Conservation (phyloP, 2,797 vertebrate genomes). For the Tinamus major region DNA sequence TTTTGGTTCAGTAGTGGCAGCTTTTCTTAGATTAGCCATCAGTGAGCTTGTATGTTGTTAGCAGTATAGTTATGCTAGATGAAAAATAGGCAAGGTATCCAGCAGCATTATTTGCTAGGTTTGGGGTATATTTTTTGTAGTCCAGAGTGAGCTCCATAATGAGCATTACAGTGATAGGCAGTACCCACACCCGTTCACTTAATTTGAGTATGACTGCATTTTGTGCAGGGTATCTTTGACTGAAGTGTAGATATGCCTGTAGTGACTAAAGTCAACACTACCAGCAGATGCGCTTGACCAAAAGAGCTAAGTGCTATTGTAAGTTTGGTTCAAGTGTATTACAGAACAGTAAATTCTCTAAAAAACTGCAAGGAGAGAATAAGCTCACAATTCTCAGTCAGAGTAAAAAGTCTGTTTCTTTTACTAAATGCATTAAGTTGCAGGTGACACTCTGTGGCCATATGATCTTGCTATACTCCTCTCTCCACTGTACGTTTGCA, state of each 20-base stretch:
- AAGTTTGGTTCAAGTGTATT: not conserved
- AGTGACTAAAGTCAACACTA: not conserved
- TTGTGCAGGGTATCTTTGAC: accelerated
- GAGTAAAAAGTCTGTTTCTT: not conserved
- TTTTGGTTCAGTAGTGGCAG: not conserved
- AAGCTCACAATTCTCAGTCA: not conserved
- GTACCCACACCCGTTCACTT: not conserved
- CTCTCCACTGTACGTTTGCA: not conserved
- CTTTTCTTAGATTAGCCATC: not conserved
- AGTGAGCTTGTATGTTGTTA: not conserved
- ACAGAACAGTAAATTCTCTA: not conserved
- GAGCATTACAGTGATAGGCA: not conserved
- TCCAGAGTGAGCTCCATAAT: not conserved
- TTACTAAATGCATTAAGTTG: not conserved
- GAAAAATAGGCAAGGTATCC: not conserved
- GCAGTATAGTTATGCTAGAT: not conserved
- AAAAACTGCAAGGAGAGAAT: not conserved
- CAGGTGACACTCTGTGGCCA: not conserved
- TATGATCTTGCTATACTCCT: not conserved
- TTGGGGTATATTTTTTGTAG: not conserved
- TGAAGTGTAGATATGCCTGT: not conserved
- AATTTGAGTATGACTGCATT: not conserved
- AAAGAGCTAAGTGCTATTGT: not conserved
- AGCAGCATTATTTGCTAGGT: not conserved
- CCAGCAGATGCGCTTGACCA: not conserved